phyloP scores from a whole-genome alignment of 2,888 invertebrate species.

The Caenorhabditis sp. region DNA sequence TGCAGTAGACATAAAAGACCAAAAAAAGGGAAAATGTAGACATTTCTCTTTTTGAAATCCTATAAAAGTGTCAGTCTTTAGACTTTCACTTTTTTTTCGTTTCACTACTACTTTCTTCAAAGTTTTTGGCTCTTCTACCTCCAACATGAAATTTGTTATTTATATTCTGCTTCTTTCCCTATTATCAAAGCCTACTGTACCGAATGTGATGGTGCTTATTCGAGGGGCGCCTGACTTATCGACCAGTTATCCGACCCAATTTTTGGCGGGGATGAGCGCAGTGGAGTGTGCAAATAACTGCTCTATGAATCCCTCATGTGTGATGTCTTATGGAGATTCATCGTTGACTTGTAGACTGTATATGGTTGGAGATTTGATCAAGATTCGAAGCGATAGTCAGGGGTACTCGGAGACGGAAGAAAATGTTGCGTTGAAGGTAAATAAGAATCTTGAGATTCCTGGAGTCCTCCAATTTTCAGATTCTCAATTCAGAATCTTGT shows the following conservation, averaged over 20 bases:
- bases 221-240: neutral
- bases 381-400: neutral
- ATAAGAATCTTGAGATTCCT: neutral
- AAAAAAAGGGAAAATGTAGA: too few relatives aligned
- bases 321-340: neutral
- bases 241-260: neutral
- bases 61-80: neutral
- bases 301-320: neutral
- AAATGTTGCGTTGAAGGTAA: neutral
- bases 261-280: neutral
- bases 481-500: neutral
- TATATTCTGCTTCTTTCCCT: neutral
- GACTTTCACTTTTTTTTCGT: neutral
- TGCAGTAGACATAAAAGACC: too few relatives aligned
- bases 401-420: neutral
- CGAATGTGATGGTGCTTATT: neutral
- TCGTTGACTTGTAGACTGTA: neutral
- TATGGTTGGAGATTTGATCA: conserved; percentile 11
- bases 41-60: too few relatives aligned
- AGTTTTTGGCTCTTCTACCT: neutral
- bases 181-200: neutral
- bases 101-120: neutral
- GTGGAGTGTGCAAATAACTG: neutral
- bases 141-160: neutral
- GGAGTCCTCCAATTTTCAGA: neutral